Evolutionary conservation across 2,797 vertebrate species (phyloP).

Genomic region (Fistularia commersonii): DNA sequence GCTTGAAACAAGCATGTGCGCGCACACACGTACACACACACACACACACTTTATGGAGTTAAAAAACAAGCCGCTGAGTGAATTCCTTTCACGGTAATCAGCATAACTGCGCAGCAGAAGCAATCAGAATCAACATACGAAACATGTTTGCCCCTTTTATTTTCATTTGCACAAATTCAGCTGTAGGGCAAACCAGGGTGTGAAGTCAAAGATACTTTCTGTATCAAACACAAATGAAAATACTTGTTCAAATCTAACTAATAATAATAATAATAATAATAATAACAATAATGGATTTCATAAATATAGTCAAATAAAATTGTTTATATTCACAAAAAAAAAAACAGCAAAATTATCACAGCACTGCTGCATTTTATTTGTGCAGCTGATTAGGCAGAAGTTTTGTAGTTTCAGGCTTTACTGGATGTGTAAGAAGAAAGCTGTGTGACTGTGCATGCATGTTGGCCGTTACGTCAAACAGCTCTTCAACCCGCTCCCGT

Average conservation of each 20-base stretch:
- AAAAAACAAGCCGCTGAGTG: conserved; percentile 4
- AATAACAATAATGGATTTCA: conserved; percentile 31
- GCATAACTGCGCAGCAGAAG: neutral
- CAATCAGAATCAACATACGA: conserved; percentile 1
- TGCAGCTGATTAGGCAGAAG: conserved; percentile 21
- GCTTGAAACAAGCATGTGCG: neutral
- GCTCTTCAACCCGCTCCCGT: neutral
- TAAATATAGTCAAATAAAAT: conserved; percentile 52
- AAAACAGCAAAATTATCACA: conserved; percentile 24
- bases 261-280: conserved; percentile 21
- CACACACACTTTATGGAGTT: conserved; percentile 5
- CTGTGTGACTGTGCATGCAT: neutral
- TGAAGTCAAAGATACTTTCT: conserved; percentile 25
- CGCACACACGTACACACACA: neutral
- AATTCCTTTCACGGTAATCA: conserved; percentile 9
- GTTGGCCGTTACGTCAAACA: conserved; percentile 5
- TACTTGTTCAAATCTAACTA: conserved; percentile 15
- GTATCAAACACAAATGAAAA: conserved; percentile 28
- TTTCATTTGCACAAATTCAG: conserved; percentile 42
- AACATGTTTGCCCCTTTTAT: conserved; percentile 48
- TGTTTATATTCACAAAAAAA: conserved; percentile 19
- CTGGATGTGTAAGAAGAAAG: neutral
- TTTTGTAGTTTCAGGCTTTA: conserved; percentile 16
- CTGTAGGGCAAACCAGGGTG: conserved; percentile 29
- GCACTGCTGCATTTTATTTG: conserved; percentile 16